Conservation (phyloP, 2,113 vertebrate species). For the Cavia aperea region DNA sequence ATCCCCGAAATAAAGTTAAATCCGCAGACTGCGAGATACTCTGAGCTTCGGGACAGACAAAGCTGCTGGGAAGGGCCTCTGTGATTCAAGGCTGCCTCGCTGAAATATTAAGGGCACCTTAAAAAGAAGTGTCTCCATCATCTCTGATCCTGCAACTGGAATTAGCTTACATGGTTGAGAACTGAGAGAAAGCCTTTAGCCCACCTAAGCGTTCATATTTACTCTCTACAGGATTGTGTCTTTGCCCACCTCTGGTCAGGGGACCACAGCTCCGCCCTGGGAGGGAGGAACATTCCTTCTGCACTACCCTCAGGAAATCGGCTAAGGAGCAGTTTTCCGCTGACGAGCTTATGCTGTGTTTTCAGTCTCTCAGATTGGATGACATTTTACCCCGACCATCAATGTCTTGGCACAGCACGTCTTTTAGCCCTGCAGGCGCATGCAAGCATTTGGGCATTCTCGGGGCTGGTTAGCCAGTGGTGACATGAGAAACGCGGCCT, state of each 20-base stretch:
- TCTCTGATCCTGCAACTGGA: neutral
- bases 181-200: neutral
- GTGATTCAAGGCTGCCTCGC: neutral
- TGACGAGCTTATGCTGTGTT: neutral
- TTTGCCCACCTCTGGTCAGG: neutral
- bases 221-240: neutral
- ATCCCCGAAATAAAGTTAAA: neutral
- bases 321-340: neutral
- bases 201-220: neutral
- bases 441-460: constrained; percentile 8
- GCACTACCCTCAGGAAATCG: neutral
- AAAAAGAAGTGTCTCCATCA: neutral
- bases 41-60: neutral
- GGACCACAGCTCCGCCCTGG: neutral
- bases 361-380: neutral
- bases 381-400: neutral
- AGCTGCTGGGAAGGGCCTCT: neutral
- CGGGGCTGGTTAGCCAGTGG: neutral
- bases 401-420: neutral
- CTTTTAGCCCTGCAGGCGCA: constrained; percentile 57
- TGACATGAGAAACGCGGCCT: neutral
- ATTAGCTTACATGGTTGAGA: neutral
- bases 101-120: neutral
- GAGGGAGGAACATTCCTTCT: neutral
- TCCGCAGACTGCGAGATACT: neutral